Base-by-base conservation (phyloP, 2,888 invertebrate species). In the Hoplodrina ambigua region DNA sequence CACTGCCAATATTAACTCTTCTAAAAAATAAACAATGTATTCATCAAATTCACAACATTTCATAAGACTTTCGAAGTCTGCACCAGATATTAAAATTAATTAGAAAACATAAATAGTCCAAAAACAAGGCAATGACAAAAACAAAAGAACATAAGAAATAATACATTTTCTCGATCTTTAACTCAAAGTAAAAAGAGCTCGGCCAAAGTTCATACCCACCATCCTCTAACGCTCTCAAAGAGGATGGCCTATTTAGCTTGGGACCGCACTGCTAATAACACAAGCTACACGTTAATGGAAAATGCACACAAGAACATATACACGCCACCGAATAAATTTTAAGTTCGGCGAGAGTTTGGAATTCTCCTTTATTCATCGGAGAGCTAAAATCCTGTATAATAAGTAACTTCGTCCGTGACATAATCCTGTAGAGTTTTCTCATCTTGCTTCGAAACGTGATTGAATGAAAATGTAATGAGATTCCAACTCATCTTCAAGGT, bases 381-480 rank as follows among this genome's bases (percentile, higher is more conserved):
- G 41, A 72, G 49, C 13, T 49, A 25, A 54, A 64, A 57, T 66
- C 33, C 30, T n/a, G 58, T 65, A 44, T 65, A 61, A 69, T 64
- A 64, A 66, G 60, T 72, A 53, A 30, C 54, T 69, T 49, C 44
- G 64, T 52, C 46, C 66, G 66, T 77, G 77, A 73, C 60, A 69
- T 77, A 65, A 80, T 80, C 65, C 63, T 37, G n/a, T 57, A 13
- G 65, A 69, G 41, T 61, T 66, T 65, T 69, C 70, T 74, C 44
- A 72, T 60, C 50, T 66, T 52, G 53, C n/a, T 52, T 25, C 25
- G 44, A 46, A 73, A 68, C 72, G 62, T 72, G 63, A 78, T 78
- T 64, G 68, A 69, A 64, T 68, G 54, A 53, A 57, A 67, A 66
- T 53, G 57, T 75, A 60, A 71, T 60, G 58, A 70, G 76, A 70